Evolutionary conservation across 2,113 vertebrate species (phyloP), one percentile per base, ranked within the genome.

Genomic region (Procavia capensis): DNA sequence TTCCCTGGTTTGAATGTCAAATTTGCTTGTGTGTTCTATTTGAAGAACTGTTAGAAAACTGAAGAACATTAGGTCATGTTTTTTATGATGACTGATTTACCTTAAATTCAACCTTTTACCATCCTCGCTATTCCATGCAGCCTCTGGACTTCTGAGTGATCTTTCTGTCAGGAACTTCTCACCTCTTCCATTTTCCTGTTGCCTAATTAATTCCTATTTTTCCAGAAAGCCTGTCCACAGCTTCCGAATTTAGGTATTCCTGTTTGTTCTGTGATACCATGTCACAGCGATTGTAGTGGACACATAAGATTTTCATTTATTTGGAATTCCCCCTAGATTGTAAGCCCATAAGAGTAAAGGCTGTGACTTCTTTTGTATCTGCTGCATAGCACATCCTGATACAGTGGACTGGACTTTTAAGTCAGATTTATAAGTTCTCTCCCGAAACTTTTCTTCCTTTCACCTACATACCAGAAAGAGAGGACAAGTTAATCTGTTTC

Each of bases 1-100:
- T 92, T 92, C 34, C 93, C 83, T 88, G 20, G 84, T 86, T 96
- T 82, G 47, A 54, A 25, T 95, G 36, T 34, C 61, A 87, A 45
- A 64, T 93, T 88, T 91, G 64, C n/a, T 79, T 41, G 17, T 61
- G 14, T 87, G 10, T 64, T 36, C 79, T 88, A 25, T 88, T 79
- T 79, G 36, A 85, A 91, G 57, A 11, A 10, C 84, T 96, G 14
- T 94, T 79, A 78, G 29, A 54, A 6, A n/a, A 78, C 27, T 91
- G 61, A 82, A 82, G n/a, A 34, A 36, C 82, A 50, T 41, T 82
- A 68, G 39, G 7, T 54, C 50, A 59, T 95, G 66, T 64, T 86
- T 47, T 20, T 88, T 27, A 74, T 47, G 59, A 79, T 70, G 34
- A 64, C 36, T 91, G 45, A 74, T 66, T 91, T 83, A 47, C 68